phyloP scores from a whole-genome alignment of 53 echinoderm and acorn worm species.

The Echinometra lucunter region DNA sequence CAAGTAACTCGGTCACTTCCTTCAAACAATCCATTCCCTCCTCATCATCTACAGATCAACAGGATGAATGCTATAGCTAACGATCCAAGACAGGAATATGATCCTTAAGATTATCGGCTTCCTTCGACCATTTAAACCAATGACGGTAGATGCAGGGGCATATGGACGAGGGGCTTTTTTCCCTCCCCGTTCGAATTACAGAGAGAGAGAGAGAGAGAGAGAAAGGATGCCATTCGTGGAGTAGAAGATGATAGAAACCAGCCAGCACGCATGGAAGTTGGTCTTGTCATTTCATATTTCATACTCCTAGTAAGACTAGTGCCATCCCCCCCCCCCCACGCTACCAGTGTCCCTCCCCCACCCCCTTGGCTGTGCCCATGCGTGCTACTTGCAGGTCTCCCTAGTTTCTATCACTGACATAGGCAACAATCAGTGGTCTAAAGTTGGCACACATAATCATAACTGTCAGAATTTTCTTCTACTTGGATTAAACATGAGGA shows the following conservation, averaged over 20 bases:
- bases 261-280: too few species aligned
- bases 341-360: too few species aligned
- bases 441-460: not conserved
- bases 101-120: not conserved
- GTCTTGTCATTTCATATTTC: too few species aligned
- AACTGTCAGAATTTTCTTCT: not conserved
- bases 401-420: not conserved
- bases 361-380: too few species aligned
- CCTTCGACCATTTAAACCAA: not conserved
- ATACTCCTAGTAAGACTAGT: too few species aligned
- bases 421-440: not conserved
- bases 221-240: too few species aligned
- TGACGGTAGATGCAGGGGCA: too few species aligned
- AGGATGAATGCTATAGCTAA: not conserved
- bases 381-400: not conserved
- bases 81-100: not conserved
- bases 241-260: too few species aligned
- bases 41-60: not conserved
- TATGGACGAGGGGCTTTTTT: too few species aligned
- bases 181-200: too few species aligned
- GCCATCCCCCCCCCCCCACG: too few species aligned
- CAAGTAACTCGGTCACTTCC: constrained; percentile 15
- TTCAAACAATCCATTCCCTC: not conserved
- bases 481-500: not conserved
- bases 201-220: too few species aligned